These are phyloP conservation scores for Eugnorisma glareosa DNA, from an alignment of 2,888 invertebrate species.

Conservation along the genomic window DNA sequence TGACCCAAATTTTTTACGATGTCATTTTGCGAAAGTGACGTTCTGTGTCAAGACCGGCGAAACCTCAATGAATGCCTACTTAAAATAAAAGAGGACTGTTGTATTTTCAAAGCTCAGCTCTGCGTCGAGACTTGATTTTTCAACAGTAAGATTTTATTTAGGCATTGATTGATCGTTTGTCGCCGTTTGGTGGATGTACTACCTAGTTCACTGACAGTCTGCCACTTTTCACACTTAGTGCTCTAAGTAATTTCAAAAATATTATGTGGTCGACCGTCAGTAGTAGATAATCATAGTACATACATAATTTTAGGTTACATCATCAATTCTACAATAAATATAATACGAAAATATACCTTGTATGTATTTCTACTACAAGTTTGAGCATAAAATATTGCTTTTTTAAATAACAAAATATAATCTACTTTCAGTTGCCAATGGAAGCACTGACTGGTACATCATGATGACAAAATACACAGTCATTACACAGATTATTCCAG, in stretches of 20 bases:
- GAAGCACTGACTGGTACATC: neutral
- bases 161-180: neutral
- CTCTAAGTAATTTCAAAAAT: too few relatives aligned
- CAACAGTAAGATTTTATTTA: neutral
- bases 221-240: too few relatives aligned
- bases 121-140: neutral
- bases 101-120: neutral
- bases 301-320: neutral
- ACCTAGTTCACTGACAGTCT: too few relatives aligned
- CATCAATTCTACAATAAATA: neutral
- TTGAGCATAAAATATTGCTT: neutral
- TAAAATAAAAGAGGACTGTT: neutral
- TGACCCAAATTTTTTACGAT: too few relatives aligned
- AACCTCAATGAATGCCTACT: neutral
- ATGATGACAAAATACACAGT: neutral
- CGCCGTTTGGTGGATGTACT: neutral
- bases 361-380: neutral
- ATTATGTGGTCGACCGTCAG: too few relatives aligned
- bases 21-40: too few relatives aligned
- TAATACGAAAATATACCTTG: slow-evolving; percentile 8
- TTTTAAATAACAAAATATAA: slow-evolving; percentile 8
- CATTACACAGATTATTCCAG: neutral
- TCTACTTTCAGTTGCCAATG: neutral
- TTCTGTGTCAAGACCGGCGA: too few relatives aligned
- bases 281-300: accelerated